Conservation (phyloP, 2,113 vertebrate species). For the Tinamus guttatus region DNA sequence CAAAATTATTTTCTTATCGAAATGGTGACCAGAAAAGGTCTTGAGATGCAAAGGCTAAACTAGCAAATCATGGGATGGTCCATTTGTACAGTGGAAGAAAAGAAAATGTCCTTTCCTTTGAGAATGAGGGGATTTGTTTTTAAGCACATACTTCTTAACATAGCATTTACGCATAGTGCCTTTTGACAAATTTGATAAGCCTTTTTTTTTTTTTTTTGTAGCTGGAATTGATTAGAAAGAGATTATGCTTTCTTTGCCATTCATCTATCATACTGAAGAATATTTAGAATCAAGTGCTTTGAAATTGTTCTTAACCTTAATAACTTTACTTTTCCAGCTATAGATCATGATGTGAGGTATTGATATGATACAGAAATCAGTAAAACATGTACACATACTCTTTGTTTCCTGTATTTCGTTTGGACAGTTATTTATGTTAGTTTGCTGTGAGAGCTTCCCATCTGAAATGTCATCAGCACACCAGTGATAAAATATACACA, state of each 20-base stretch:
- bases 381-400: background rate
- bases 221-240: background rate
- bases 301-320: background rate
- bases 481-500: background rate
- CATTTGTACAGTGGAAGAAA: fast-evolving
- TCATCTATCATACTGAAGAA: slow-evolving; percentile 8
- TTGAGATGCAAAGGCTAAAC: fast-evolving
- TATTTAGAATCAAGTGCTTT: background rate
- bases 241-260: background rate
- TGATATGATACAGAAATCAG: background rate
- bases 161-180: background rate
- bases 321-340: background rate
- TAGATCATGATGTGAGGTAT: background rate
- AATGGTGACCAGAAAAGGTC: background rate
- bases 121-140: background rate
- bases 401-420: background rate
- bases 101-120: background rate
- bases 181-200: background rate
- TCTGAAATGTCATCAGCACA: background rate
- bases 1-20: background rate
- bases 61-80: fast-evolving
- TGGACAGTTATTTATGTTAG: background rate
- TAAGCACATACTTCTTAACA: background rate
- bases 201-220: slow-evolving; percentile 2
- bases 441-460: background rate